These are phyloP conservation scores for Delia radicum DNA, from an alignment of 1,140 invertebrate species.

Conservation along the genomic window DNA sequence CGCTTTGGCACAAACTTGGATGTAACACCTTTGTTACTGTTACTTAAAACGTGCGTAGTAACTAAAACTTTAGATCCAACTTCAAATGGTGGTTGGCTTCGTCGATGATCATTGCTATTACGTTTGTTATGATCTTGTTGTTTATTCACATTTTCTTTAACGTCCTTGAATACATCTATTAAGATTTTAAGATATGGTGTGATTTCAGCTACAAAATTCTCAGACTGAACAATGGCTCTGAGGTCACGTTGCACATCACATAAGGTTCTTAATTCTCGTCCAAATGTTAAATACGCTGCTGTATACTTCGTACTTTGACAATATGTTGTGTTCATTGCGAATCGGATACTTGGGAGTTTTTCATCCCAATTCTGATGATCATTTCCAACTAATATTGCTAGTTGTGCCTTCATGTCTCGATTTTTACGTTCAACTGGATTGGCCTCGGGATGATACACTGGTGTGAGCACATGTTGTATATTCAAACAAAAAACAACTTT, in stretches of 20 bases:
- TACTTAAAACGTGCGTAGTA: not conserved
- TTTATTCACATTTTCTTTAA: not conserved
- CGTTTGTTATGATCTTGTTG: too few species aligned
- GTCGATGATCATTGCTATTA: too few species aligned
- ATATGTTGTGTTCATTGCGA: constrained; percentile 14
- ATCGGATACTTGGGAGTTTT: not conserved
- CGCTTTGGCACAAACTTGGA: too few species aligned
- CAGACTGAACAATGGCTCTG: not conserved
- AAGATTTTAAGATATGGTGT: too few species aligned
- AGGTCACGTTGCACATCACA: not conserved
- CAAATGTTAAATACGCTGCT: too few species aligned
- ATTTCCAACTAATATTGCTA: too few species aligned
- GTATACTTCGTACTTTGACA: not conserved
- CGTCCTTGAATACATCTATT: not conserved
- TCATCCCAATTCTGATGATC: too few species aligned
- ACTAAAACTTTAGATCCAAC: not conserved
- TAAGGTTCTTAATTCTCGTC: not conserved
- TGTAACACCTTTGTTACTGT: too few species aligned
- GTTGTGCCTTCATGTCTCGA: too few species aligned
- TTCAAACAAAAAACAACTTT: constrained; percentile 32
- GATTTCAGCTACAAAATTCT: too few species aligned
- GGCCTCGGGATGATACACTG: constrained; percentile 49
- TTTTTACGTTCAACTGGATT: constrained; percentile 56
- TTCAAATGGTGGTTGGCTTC: too few species aligned
- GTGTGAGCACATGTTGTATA: too few species aligned